Evolutionary conservation across 2,888 invertebrate species (phyloP).

Genomic region (Melanotus villosus): DNA sequence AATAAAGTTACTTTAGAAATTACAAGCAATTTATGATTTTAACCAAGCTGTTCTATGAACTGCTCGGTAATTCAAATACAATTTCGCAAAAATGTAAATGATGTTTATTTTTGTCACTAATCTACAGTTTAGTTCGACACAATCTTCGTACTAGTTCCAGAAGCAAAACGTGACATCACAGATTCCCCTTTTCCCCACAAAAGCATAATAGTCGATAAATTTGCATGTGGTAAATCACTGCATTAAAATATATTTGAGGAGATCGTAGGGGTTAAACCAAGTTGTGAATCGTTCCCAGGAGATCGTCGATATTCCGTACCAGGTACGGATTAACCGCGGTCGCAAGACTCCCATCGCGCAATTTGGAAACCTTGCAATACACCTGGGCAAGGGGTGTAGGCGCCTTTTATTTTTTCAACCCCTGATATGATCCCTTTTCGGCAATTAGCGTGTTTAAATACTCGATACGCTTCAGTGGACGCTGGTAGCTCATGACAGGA

Average conservation of each 20-base stretch:
- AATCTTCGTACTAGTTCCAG: constrained; percentile 2
- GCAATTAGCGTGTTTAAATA: constrained; percentile 61
- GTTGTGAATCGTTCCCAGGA: constrained; percentile 50
- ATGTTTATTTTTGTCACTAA: too few species aligned
- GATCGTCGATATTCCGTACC: constrained; percentile 66
- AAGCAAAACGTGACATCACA: constrained; percentile 27
- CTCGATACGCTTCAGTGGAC: constrained; percentile 55
- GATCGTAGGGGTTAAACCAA: constrained; percentile 47
- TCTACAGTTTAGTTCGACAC: too few species aligned
- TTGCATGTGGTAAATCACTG: constrained; percentile 56
- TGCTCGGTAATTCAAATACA: too few species aligned
- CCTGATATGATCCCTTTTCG: constrained; percentile 54
- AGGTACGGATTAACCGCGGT: constrained; percentile 59
- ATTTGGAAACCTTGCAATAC: constrained; percentile 43
- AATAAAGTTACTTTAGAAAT: too few species aligned
- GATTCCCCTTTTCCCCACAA: constrained; percentile 24
- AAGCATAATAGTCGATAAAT: constrained; percentile 50
- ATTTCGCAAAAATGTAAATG: too few species aligned
- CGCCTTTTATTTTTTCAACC: constrained; percentile 30
- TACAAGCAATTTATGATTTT: too few species aligned
- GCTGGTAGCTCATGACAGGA: constrained; percentile 36
- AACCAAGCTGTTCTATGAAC: too few species aligned
- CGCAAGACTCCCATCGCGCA: constrained; percentile 38
- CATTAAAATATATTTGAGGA: constrained; percentile 55
- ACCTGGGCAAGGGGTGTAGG: constrained; percentile 42